Evolutionary conservation across 2,113 vertebrate genomes (phyloP).

Genomic region (cat (Felis catus)): F.catus_Fca126_mat1.0 CM031424.1:54000001-54000500

Average conservation of each 20-base stretch:
- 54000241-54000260: not conserved
- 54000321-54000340: not conserved
- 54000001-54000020: not conserved
- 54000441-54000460: not conserved
- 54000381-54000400: not conserved
- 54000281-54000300: not conserved
- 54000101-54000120: not conserved
- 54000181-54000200: not conserved
- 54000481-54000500: not conserved
- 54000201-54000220: not conserved
- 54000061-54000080: not conserved
- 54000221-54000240: not conserved
- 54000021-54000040: not conserved
- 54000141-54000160: not conserved
- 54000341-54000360: not conserved
- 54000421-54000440: not conserved
- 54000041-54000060: not conserved
- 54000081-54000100: not conserved
- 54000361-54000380: not conserved
- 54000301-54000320: not conserved
- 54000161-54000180: not conserved
- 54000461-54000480: not conserved
- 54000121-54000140: not conserved
- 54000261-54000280: not conserved
- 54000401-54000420: not conserved